Conservation (phyloP, 2,797 vertebrate genomes). For the Siniperca scherzeri region DNA sequence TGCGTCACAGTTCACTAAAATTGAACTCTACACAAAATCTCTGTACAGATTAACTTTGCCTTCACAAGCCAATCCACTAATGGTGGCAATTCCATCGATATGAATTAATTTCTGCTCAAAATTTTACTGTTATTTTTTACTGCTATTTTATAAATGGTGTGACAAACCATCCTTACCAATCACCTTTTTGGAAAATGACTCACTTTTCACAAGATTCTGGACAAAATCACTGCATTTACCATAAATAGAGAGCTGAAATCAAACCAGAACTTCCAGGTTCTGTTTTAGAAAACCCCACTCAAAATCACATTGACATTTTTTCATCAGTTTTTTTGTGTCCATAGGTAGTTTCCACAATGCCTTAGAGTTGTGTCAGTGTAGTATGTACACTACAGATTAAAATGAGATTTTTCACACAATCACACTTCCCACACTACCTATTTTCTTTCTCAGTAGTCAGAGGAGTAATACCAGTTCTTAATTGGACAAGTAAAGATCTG, state of each 20-base stretch:
- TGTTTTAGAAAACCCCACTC: not conserved
- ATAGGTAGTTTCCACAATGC: not conserved
- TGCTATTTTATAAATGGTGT: not conserved
- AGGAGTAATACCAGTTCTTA: not conserved
- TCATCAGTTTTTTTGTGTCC: not conserved
- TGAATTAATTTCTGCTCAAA: not conserved
- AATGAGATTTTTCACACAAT: not conserved
- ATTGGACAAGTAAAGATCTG: constrained; percentile 1
- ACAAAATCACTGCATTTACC: not conserved
- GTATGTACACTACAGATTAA: not conserved
- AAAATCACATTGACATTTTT: not conserved
- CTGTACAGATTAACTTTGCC: no score
- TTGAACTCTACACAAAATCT: no score
- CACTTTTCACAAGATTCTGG: not conserved
- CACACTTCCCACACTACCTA: not conserved
- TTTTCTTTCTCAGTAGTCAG: not conserved
- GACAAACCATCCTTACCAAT: not conserved
- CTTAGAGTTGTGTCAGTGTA: not conserved
- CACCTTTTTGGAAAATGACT: not conserved
- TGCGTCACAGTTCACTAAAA: no score
- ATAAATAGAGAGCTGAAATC: not conserved
- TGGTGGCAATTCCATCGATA: not conserved
- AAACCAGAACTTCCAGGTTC: not conserved
- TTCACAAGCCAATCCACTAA: not conserved
- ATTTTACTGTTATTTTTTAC: not conserved